Percentiles rank a stretch among this genome's conserved stretches.
Evolutionary conservation across 2,797 vertebrate species (phyloP).

Genomic region (Chanos chanos): DNA sequence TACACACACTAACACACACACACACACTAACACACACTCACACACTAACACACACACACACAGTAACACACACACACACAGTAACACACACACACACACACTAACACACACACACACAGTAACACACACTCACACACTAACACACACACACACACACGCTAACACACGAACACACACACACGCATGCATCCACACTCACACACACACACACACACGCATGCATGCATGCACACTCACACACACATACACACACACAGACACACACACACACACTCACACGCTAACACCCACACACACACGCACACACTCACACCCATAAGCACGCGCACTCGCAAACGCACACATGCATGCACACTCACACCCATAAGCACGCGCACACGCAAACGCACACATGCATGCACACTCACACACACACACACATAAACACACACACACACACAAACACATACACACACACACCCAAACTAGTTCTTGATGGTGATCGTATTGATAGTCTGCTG

Average conservation of each 20-base stretch:
- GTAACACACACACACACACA: background rate
- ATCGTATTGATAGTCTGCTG: too few relatives aligned
- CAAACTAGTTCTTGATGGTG: too few relatives aligned
- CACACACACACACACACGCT: too few relatives aligned
- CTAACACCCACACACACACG: background rate
- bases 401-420: conserved; percentile 3
- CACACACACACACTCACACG: background rate
- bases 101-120: background rate
- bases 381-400: conserved; percentile 15
- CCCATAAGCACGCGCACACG: background rate
- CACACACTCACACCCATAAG: background rate
- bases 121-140: too few relatives aligned
- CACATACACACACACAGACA: conserved; percentile 16
- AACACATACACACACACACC: too few relatives aligned
- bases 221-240: too few relatives aligned
- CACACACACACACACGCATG: too few relatives aligned
- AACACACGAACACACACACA: background rate
- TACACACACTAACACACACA: background rate
- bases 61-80: background rate
- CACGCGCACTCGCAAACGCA: too few relatives aligned
- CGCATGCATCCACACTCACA: conserved; percentile 12
- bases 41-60: conserved; percentile 18
- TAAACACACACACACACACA: too few relatives aligned
- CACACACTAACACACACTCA: background rate
- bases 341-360: too few relatives aligned